These are phyloP conservation scores for Gari tellinella DNA, from an alignment of 2,888 invertebrate species.

Conservation along the genomic window DNA sequence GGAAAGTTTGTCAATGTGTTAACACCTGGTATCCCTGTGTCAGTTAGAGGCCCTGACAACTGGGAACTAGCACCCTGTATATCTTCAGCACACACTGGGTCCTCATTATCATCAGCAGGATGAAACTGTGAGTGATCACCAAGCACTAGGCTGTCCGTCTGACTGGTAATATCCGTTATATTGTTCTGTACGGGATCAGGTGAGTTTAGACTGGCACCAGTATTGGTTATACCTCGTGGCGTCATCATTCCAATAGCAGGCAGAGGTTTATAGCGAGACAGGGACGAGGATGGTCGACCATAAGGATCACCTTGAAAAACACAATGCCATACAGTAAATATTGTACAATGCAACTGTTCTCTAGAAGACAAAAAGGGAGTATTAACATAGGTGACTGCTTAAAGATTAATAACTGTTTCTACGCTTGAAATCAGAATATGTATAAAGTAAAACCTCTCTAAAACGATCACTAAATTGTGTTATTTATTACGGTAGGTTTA, in stretches of 20 bases:
- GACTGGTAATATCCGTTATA: slow-evolving; percentile 27
- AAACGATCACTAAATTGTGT: too few species aligned
- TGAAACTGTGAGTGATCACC: slow-evolving; percentile 29
- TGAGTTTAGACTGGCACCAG: background rate
- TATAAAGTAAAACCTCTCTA: too few species aligned
- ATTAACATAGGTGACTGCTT: too few species aligned
- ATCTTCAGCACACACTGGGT: slow-evolving; percentile 45
- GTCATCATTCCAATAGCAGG: slow-evolving; percentile 65
- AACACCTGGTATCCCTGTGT: slow-evolving; percentile 37
- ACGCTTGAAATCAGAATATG: too few species aligned
- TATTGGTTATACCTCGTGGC: slow-evolving; percentile 20
- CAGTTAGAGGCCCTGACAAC: slow-evolving; percentile 4
- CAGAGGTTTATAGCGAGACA: slow-evolving; percentile 69
- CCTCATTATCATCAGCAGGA: slow-evolving; percentile 41
- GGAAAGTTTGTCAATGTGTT: slow-evolving; percentile 48
- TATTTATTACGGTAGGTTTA: too few species aligned
- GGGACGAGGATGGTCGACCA: slow-evolving; percentile 65
- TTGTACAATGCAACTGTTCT: too few species aligned
- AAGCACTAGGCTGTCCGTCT: slow-evolving; percentile 41
- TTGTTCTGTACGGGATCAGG: slow-evolving; percentile 14
- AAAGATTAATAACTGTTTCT: too few species aligned
- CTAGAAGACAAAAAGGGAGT: too few species aligned
- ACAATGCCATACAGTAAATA: too few species aligned
- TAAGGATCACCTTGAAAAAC: slow-evolving; percentile 54
- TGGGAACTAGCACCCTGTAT: slow-evolving; percentile 48